phyloP scores from a whole-genome alignment of 2,113 vertebrate species.

The Lipotes vexillifer region DNA sequence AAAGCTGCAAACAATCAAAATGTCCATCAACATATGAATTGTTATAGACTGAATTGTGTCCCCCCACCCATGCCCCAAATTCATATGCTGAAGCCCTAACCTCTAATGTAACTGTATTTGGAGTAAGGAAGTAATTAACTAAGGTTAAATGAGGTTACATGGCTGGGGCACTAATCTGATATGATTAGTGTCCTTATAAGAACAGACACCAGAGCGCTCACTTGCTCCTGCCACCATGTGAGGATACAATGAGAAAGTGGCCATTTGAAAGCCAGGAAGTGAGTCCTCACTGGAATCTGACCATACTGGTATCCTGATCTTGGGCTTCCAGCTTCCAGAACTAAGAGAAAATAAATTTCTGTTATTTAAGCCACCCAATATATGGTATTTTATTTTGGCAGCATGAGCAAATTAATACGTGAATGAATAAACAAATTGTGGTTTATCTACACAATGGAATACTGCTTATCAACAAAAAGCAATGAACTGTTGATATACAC shows the following conservation, averaged over 20 bases:
- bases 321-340: neutral
- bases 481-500: neutral
- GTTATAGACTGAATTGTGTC: neutral
- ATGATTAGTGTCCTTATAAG: neutral
- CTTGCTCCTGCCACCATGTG: neutral
- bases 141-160: neutral
- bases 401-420: neutral
- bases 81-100: neutral
- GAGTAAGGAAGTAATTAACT: neutral
- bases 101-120: neutral
- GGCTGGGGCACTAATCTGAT: neutral
- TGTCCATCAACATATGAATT: neutral
- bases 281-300: neutral
- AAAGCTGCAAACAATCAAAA: neutral
- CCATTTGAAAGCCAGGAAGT: neutral
- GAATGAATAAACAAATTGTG: neutral
- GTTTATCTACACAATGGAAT: neutral
- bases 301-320: neutral
- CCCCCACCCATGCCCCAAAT: neutral
- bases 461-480: neutral
- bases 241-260: neutral
- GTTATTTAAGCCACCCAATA: neutral
- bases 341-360: neutral
- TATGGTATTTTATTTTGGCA: neutral
- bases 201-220: neutral